Base-by-base conservation (phyloP, 2,113 vertebrate species). In the Excalfactoria chinensis region DNA sequence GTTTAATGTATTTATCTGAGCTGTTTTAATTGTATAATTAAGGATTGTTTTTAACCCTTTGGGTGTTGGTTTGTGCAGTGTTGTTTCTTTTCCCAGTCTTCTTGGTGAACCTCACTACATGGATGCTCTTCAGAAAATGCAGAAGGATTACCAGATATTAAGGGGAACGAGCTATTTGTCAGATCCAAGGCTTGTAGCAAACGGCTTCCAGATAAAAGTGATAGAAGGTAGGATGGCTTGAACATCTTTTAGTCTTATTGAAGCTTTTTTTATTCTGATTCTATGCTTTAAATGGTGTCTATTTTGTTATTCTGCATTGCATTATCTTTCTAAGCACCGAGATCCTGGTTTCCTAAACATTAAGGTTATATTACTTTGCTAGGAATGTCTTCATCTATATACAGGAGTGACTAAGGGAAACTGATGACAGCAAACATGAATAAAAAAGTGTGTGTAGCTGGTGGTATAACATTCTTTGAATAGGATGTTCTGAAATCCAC, bases 201-300 rank as follows among this genome's bases (percentile, higher is more conserved):
- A 99, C 87, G 99, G 99, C 28, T 99, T 99, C 97, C 97, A 97
- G 94, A 98, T 99, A 97, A 98, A 96, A 97, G 79, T 98, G 53
- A 97, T 89, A 93, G 97, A 98, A 98, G 99, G 99, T 99, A 98
- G 80, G 94, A 62, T 86, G 22, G 2, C 20, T 93, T 96, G 93
- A 78, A 83, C 90, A 62, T 92, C 62, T 91, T 69, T 30, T 66
- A 6, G 28, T 69, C 5, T 3, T 40, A 63, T 3, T 43, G 5
- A 13, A 43, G 13, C 12, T 78, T 70, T 30, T 12, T 66, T 84
- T 71, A 35, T 46, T 81, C 9, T 59, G 7, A 16, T 63, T 64
- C 35, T 79, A 41, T 37, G 6, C 25, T 53, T 51, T 63, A 59
- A 85, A 32, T 88, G 23, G n/a, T 63, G 12, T 75, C 17, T 19